Conservation (phyloP, 2,888 invertebrate species). For the Nemapogon koenigi region DNA sequence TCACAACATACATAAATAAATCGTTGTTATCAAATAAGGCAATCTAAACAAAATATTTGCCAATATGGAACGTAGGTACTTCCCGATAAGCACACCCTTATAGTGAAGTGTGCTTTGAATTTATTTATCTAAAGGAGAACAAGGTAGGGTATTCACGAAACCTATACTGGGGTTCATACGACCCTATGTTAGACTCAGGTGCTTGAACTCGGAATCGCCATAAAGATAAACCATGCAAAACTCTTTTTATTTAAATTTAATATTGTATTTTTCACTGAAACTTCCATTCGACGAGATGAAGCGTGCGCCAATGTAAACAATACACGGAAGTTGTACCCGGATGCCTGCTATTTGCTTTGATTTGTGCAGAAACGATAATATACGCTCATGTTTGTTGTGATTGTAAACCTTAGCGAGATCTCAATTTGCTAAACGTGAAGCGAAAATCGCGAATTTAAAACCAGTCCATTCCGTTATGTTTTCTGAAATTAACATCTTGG, state of each 20-base stretch:
- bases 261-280: no score
- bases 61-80: no score
- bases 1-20: no score
- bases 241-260: no score
- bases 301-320: slow-evolving; percentile 23
- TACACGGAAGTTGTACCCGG: slow-evolving; percentile 26
- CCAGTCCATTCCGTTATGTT: slow-evolving; percentile 52
- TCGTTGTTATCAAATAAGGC: no score
- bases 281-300: no score
- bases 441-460: slow-evolving; percentile 21
- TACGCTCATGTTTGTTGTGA: neutral
- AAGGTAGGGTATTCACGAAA: no score
- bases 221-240: slow-evolving; percentile 43
- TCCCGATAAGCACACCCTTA: no score
- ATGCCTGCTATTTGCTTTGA: neutral
- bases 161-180: slow-evolving; percentile 28
- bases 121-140: no score
- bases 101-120: no score
- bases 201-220: slow-evolving; percentile 18
- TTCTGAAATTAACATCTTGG: slow-evolving; percentile 34
- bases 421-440: neutral
- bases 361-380: neutral
- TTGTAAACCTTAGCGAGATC: neutral
- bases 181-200: slow-evolving; percentile 33
- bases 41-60: no score